These are phyloP conservation scores for Spialia ferax DNA, from an alignment of 2,888 invertebrate species.

Conservation along the genomic window DNA sequence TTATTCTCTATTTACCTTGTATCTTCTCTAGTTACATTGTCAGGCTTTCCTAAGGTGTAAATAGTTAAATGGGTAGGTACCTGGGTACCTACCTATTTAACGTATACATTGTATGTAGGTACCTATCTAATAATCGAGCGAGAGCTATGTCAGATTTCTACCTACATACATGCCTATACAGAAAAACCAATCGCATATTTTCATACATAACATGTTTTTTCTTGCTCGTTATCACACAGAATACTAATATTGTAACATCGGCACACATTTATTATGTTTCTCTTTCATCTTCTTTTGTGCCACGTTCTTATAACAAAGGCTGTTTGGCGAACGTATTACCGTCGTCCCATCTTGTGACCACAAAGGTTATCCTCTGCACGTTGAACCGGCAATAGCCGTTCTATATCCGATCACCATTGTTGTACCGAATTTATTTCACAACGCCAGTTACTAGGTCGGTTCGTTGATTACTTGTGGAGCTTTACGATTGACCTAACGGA, in stretches of 20 bases:
- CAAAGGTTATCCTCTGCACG: conserved; percentile 21
- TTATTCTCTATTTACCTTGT: too few species aligned
- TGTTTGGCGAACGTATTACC: conserved; percentile 28
- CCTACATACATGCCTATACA: background rate
- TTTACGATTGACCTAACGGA: background rate
- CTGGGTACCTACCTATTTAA: too few species aligned
- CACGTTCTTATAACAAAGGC: conserved; percentile 23
- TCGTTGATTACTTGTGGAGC: background rate
- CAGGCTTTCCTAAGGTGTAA: too few species aligned
- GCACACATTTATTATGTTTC: conserved; percentile 18
- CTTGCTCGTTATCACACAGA: conserved; percentile 11
- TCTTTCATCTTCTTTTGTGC: conserved; percentile 30
- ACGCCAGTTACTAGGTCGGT: background rate
- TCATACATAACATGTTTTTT: background rate
- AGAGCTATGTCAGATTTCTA: background rate
- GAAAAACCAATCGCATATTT: background rate
- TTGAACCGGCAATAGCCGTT: conserved; percentile 21
- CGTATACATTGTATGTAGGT: too few species aligned
- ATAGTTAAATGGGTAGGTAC: too few species aligned
- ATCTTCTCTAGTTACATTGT: too few species aligned
- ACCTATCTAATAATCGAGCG: too few species aligned
- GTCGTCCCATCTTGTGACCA: conserved; percentile 12
- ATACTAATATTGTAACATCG: conserved; percentile 22
- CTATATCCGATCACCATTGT: conserved; percentile 18
- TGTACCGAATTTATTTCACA: conserved; percentile 5